Conservation (phyloP, 1,140 invertebrate genomes). For the Drosophila fuyamai region DNA sequence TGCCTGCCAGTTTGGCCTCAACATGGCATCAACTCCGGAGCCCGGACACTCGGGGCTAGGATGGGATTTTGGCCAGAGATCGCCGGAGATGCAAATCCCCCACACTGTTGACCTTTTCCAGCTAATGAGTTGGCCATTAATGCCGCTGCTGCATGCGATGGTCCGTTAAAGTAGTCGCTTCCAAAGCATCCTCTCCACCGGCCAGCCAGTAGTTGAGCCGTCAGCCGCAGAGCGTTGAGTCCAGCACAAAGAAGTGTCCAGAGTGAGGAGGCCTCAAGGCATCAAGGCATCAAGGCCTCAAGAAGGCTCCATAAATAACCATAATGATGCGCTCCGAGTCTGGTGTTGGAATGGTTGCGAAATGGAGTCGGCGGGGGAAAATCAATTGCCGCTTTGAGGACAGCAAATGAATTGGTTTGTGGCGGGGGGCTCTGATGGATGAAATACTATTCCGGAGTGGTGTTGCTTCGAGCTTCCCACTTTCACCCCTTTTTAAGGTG, state of each 20-base stretch:
- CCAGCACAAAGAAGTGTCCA: not conserved
- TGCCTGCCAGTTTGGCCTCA: conserved; percentile 28
- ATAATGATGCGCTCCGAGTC: not conserved
- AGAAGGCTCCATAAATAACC: conserved; percentile 3
- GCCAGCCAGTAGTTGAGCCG: conserved; percentile 10
- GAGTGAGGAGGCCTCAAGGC: not conserved
- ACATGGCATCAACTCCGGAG: conserved; percentile 9
- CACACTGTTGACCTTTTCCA: conserved; percentile 35
- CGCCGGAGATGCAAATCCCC: conserved; percentile 15
- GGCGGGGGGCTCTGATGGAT: conserved; percentile 23
- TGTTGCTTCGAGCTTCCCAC: too few species aligned
- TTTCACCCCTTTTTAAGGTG: not conserved
- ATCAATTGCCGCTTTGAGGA: conserved; percentile 36
- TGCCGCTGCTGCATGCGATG: conserved; percentile 5
- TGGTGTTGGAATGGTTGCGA: not conserved
- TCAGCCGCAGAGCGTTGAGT: conserved; percentile 7
- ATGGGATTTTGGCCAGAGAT: not conserved
- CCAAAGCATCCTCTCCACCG: not conserved
- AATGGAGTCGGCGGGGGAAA: conserved; percentile 6
- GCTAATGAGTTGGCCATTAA: conserved; percentile 54
- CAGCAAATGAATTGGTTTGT: conserved; percentile 26
- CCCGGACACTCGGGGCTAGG: not conserved
- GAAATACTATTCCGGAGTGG: conserved; percentile 2
- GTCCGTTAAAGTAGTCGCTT: not conserved
- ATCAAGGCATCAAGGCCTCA: not conserved